Evolutionary conservation across 2,797 vertebrate species (phyloP).

Genomic region (Falco cherrug): DNA sequence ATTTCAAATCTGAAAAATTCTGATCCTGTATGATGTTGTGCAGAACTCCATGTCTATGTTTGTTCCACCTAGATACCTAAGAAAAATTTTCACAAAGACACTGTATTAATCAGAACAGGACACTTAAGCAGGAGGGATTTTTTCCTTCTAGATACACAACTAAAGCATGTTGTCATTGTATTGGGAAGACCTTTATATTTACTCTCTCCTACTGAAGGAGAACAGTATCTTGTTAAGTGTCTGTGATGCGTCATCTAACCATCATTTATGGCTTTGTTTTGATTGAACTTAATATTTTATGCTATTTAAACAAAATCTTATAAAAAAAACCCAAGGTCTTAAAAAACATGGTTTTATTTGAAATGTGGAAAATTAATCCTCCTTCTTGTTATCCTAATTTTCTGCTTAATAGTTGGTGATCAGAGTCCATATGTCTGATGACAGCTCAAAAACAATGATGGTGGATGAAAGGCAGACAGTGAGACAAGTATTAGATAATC

Average conservation of each 20-base stretch:
- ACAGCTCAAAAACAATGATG: conserved; percentile 99
- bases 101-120: not conserved
- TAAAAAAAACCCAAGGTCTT: not conserved
- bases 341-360: not conserved
- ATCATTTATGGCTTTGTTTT: not conserved
- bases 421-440: conserved; percentile 96
- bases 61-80: not conserved
- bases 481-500: conserved; percentile 95
- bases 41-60: not conserved
- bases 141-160: not conserved
- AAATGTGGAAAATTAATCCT: not conserved
- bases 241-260: not conserved
- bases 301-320: not conserved
- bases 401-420: conserved; percentile 88
- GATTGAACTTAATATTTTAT: not conserved
- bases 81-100: not conserved
- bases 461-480: conserved; percentile 97
- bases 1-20: not conserved
- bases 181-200: not conserved
- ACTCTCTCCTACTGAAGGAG: not conserved
- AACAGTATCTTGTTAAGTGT: not conserved
- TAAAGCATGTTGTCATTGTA: not conserved
- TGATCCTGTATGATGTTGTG: not conserved
- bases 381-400: not conserved
- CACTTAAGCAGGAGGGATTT: not conserved